Evolutionary conservation across 2,797 vertebrate species (phyloP).

Genomic region (Cryptoprocta ferox): DNA sequence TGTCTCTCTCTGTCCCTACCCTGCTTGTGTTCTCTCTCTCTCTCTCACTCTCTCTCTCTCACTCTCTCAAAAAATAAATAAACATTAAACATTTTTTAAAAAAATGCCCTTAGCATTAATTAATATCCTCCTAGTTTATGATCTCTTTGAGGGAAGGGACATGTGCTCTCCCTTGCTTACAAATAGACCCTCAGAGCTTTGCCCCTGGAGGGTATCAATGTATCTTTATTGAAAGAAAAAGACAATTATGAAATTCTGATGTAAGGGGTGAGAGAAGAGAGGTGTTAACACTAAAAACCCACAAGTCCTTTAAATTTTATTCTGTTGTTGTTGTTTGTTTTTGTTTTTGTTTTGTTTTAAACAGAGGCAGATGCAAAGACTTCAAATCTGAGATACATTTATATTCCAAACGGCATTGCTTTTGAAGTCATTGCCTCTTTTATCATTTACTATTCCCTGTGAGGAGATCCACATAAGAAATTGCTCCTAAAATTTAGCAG

Average conservation of each 20-base stretch:
- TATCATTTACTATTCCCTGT: neutral
- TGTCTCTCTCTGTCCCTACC: no score
- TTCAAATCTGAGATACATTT: neutral
- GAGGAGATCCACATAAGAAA: slow-evolving; percentile 19
- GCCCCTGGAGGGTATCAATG: neutral
- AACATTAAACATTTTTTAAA: no score
- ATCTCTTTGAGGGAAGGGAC: neutral
- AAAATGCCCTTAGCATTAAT: neutral
- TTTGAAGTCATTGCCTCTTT: neutral
- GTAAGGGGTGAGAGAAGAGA: neutral
- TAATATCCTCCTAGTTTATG: neutral
- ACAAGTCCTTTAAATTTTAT: neutral
- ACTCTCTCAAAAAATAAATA: no score
- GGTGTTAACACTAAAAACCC: neutral
- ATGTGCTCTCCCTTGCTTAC: neutral
- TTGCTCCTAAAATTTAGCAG: slow-evolving; percentile 7
- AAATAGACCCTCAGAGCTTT: neutral
- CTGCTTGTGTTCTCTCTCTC: no score
- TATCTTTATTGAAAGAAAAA: slow-evolving; percentile 42
- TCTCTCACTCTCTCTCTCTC: no score
- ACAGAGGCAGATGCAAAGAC: neutral
- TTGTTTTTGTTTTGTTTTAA: neutral
- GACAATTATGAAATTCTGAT: neutral
- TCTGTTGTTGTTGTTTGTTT: neutral
- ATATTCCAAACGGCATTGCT: neutral